Conservation (phyloP, 2,797 vertebrate species). For the Sebastes minor region DNA sequence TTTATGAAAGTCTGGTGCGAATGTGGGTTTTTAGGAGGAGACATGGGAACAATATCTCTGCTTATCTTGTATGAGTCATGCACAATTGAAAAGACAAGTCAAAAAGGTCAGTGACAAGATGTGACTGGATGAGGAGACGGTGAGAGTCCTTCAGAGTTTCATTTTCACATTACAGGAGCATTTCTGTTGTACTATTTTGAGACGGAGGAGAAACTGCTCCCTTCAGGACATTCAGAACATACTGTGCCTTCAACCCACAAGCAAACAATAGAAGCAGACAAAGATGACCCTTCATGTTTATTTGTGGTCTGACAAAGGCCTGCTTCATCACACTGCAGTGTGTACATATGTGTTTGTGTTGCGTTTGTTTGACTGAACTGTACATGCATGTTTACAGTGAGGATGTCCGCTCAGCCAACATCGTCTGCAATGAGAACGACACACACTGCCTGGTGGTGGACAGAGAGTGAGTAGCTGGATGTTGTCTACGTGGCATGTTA, state of each 20-base stretch:
- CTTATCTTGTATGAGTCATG: background rate
- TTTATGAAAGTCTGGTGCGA: background rate
- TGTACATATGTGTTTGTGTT: background rate
- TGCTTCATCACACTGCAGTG: background rate
- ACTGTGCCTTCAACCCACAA: background rate
- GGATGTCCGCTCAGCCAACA: conserved; percentile 86
- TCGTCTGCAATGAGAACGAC: conserved; percentile 81
- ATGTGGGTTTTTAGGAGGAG: background rate
- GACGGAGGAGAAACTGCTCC: background rate
- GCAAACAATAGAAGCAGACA: background rate
- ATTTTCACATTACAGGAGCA: background rate
- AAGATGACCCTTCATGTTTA: background rate
- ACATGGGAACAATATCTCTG: background rate
- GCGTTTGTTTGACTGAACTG: background rate
- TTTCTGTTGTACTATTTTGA: background rate
- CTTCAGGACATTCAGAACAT: background rate
- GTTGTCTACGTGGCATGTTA: background rate
- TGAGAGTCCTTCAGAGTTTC: background rate
- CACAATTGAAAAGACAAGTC: background rate
- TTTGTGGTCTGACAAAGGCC: conserved; percentile 6
- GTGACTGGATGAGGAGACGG: no score
- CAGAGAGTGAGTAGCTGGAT: conserved; percentile 81
- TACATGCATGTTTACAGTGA: conserved; percentile 70
- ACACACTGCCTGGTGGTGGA: conserved; percentile 87
- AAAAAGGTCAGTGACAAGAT: background rate